These are phyloP conservation scores for Mermis nigrescens DNA, from an alignment of 2,888 invertebrate species.

Conservation along the genomic window DNA sequence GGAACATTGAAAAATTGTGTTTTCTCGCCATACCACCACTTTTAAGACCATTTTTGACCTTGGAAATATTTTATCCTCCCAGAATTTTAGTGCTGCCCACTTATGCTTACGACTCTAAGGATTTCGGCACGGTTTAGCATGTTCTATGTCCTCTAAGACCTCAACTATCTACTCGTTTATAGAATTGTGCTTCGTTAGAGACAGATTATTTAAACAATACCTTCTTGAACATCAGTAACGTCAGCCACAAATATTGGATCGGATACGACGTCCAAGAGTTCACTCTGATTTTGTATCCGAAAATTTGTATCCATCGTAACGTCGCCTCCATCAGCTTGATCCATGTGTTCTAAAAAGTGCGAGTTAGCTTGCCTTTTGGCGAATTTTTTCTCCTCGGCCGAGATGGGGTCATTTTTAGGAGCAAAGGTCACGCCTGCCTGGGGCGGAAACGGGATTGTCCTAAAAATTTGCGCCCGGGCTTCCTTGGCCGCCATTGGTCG, in stretches of 20 bases:
- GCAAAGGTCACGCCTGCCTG: neutral
- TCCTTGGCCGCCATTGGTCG: neutral
- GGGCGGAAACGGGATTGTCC: neutral
- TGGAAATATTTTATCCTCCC: no score
- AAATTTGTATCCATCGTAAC: neutral
- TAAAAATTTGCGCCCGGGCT: neutral
- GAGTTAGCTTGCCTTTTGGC: neutral
- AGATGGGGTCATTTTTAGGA: neutral
- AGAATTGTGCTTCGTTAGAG: no score
- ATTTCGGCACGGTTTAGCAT: no score
- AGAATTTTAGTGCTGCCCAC: no score
- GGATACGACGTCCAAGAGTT: neutral
- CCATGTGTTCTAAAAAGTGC: no score
- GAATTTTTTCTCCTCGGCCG: neutral
- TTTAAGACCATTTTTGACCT: no score
- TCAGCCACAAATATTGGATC: neutral
- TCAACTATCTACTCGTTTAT: no score
- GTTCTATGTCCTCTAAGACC: no score
- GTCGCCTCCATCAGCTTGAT: neutral
- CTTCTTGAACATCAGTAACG: neutral
- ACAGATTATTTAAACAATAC: no score
- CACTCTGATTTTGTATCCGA: neutral
- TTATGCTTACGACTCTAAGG: no score
- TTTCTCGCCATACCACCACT: no score
- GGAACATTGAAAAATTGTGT: no score